Conservation (phyloP, 2,113 vertebrate species). For the Saguinus imperator region DNA sequence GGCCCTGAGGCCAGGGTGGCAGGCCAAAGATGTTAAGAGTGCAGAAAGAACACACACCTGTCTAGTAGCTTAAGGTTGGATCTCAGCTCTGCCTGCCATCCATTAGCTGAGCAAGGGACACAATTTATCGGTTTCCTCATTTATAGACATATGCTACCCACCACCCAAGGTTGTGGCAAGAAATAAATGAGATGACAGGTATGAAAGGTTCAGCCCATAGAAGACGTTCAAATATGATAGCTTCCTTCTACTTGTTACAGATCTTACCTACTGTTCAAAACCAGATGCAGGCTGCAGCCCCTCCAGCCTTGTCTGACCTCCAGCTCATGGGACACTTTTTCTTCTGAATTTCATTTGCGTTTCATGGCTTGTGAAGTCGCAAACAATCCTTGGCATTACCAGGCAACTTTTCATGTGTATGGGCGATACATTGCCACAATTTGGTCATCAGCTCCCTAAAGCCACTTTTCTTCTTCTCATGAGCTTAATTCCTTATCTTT, state of each 20-base stretch:
- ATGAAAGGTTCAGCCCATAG: background rate
- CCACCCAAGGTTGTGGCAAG: background rate
- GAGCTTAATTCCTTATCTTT: background rate
- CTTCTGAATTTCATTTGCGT: background rate
- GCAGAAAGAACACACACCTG: background rate
- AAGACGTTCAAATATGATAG: background rate
- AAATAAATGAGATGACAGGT: background rate
- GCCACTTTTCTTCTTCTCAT: background rate
- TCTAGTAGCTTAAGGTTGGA: background rate
- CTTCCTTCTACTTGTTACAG: background rate
- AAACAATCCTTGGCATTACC: background rate
- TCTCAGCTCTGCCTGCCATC: background rate
- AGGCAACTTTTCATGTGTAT: background rate
- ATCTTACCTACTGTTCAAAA: background rate
- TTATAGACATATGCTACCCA: background rate
- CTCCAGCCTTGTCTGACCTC: background rate
- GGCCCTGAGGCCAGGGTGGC: background rate
- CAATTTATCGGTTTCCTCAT: background rate
- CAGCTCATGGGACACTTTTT: background rate
- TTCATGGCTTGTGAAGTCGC: background rate
- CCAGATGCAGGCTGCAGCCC: background rate
- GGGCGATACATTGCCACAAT: background rate
- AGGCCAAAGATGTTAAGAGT: background rate
- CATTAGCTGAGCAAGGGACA: background rate
- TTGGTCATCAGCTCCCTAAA: background rate